phyloP scores from a whole-genome alignment of 2,888 invertebrate genomes.

The Scaptomyza reducta region DNA sequence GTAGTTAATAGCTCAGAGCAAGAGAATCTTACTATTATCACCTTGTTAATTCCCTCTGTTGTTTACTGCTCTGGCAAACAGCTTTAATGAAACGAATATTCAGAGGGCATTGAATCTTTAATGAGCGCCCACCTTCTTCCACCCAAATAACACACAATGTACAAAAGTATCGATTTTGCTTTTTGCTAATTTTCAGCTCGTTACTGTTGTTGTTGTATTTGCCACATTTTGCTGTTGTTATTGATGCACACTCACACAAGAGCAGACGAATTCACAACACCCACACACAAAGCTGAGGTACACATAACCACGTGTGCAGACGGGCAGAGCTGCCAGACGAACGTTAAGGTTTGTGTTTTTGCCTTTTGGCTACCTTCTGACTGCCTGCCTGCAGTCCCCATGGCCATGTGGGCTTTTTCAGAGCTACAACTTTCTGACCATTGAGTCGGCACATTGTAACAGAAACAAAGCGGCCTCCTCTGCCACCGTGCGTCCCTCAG shows the following conservation, averaged over 20 bases:
- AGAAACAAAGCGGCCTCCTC: constrained; percentile 61
- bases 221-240: constrained; percentile 57
- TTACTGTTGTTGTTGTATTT: constrained; percentile 46
- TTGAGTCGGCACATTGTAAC: constrained; percentile 68
- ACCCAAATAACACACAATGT: constrained; percentile 19
- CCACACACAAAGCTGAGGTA: constrained; percentile 35
- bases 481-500: constrained; percentile 10
- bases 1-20: constrained; percentile 5
- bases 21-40: constrained; percentile 36
- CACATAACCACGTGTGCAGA: constrained; percentile 37
- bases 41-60: constrained; percentile 1
- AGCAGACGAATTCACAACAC: constrained; percentile 19
- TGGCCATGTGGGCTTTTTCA: constrained; percentile 53
- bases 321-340: constrained; percentile 22
- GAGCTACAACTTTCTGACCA: constrained; percentile 70
- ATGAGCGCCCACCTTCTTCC: constrained; percentile 31
- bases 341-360: constrained; percentile 47
- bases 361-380: constrained; percentile 13
- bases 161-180: constrained; percentile 61
- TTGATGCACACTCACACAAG: constrained; percentile 38
- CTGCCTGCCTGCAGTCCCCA: constrained; percentile 13
- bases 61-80: constrained; percentile 7
- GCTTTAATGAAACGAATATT: constrained; percentile 54
- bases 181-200: constrained; percentile 73
- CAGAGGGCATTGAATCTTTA: constrained; percentile 55